Conservation (phyloP, 2,797 vertebrate species). For the Phoebastria nigripes region DNA sequence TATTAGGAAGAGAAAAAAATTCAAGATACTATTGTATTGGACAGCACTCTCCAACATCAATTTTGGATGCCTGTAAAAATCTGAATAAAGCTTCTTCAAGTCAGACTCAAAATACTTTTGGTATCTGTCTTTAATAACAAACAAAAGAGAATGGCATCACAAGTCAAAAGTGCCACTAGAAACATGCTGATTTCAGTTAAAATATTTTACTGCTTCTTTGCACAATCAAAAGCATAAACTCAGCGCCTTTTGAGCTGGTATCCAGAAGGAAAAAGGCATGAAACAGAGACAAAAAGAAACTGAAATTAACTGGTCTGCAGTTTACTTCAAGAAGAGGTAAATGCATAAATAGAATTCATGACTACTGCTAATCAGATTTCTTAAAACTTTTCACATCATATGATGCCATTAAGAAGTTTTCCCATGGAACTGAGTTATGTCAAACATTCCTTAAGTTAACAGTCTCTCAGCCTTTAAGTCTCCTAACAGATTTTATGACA, state of each 20-base stretch:
- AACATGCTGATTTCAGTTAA: background rate
- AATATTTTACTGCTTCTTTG: background rate
- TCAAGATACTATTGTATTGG: background rate
- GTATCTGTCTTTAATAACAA: background rate
- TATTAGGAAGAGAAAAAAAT: background rate
- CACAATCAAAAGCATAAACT: background rate
- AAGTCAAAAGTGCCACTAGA: background rate
- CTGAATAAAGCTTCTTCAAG: background rate
- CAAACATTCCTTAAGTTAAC: background rate
- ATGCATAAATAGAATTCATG: background rate
- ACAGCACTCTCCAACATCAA: background rate
- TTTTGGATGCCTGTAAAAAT: background rate
- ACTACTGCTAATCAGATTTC: background rate
- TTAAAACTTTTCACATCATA: background rate
- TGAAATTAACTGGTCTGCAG: background rate
- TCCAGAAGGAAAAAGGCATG: background rate
- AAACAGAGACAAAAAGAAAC: background rate
- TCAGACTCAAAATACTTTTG: background rate
- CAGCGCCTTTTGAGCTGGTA: background rate
- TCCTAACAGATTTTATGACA: background rate
- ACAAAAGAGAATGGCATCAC: background rate
- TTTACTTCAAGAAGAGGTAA: background rate
- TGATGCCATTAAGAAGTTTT: background rate
- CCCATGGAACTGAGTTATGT: background rate
- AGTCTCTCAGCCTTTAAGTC: background rate